Percentiles rank a stretch among this genome's conserved stretches.
Evolutionary conservation across 2,797 vertebrate species (phyloP).

Genomic region (Sebastiscus albofasciatus): DNA sequence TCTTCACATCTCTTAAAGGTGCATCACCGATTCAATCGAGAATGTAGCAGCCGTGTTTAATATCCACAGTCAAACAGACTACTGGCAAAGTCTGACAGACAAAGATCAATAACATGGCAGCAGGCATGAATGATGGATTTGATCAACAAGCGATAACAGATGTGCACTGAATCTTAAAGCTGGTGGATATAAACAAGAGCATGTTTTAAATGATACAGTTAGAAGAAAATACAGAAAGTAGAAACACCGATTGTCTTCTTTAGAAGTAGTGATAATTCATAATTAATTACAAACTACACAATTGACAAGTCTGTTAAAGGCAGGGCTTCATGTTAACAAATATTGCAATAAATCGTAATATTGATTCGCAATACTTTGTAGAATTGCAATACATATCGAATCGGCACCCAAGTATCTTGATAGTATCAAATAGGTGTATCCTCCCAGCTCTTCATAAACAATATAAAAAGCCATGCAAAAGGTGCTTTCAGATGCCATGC

Average conservation of each 20-base stretch:
- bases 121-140: conserved; percentile 40
- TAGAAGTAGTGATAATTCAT: neutral
- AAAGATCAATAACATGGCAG: conserved; percentile 44
- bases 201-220: neutral
- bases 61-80: conserved; percentile 30
- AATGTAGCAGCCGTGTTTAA: conserved; percentile 37
- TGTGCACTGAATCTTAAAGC: conserved; percentile 22
- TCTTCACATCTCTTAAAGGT: conserved; percentile 26
- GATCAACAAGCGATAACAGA: conserved; percentile 41
- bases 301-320: neutral
- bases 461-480: neutral
- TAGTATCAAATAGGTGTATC: too few relatives aligned
- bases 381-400: too few relatives aligned
- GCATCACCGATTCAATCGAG: conserved; percentile 3
- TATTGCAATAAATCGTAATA: too few relatives aligned
- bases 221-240: conserved; percentile 1
- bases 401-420: too few relatives aligned
- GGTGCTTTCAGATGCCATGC: neutral
- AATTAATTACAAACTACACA: neutral
- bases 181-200: neutral
- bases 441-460: too few relatives aligned
- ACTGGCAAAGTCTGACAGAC: conserved; percentile 26
- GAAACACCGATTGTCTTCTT: neutral
- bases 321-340: neutral
- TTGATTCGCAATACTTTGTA: too few relatives aligned